These are phyloP conservation scores for Cheilosia urbana DNA, from an alignment of 2,888 invertebrate species.

Conservation along the genomic window DNA sequence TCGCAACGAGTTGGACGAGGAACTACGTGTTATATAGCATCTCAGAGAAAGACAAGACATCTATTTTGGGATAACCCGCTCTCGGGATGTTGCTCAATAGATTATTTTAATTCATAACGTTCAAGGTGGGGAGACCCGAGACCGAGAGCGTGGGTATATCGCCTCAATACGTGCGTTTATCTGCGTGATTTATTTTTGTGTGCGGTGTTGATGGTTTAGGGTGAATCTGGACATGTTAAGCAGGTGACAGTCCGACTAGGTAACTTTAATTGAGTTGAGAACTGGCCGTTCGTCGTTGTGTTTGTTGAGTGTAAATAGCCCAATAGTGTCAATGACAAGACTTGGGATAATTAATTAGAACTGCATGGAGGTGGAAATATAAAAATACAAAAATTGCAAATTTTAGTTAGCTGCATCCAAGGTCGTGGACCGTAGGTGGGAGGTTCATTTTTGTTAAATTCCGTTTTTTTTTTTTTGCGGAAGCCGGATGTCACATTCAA, in stretches of 20 bases:
- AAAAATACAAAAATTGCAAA: neutral
- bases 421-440: neutral
- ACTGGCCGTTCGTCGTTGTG: slow-evolving; percentile 16
- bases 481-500: too few species aligned
- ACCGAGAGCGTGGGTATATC: slow-evolving; percentile 7
- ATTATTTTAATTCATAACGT: slow-evolving; percentile 56
- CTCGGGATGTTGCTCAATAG: slow-evolving; percentile 59
- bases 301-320: slow-evolving; percentile 21
- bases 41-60: slow-evolving; percentile 32
- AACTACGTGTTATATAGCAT: slow-evolving; percentile 7
- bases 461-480: too few species aligned
- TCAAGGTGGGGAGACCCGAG: slow-evolving; percentile 39
- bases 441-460: too few species aligned
- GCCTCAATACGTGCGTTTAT: slow-evolving; percentile 1
- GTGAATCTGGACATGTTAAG: slow-evolving; percentile 18
- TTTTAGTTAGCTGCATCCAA: neutral
- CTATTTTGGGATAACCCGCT: slow-evolving; percentile 62
- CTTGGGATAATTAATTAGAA: slow-evolving; percentile 1
- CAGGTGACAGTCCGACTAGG: neutral
- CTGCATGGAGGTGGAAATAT: neutral
- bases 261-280: slow-evolving; percentile 27
- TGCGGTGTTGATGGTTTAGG: slow-evolving; percentile 13
- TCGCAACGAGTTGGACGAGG: slow-evolving; percentile 8
- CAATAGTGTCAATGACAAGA: slow-evolving; percentile 15
- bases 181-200: slow-evolving; percentile 6